These are phyloP conservation scores for Polypterus senegalus DNA, from an alignment of 2,113 vertebrate species.

Conservation along the genomic window DNA sequence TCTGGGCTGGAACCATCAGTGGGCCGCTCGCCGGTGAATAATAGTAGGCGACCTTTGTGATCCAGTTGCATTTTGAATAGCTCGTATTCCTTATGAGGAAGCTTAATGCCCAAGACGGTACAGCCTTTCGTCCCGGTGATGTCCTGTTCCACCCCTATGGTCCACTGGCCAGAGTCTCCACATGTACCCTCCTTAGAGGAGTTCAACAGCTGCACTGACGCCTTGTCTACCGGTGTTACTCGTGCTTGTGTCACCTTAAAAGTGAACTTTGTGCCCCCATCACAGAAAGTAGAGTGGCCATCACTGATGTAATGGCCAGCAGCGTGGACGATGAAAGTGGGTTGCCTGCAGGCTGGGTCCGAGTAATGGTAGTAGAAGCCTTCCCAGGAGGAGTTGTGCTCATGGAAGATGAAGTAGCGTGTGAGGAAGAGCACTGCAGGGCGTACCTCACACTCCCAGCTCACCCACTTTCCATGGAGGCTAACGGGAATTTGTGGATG, in stretches of 20 bases:
- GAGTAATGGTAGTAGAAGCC: constrained; percentile 72
- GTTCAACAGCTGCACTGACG: constrained; percentile 55
- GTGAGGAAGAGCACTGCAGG: constrained; percentile 76
- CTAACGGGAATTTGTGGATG: constrained; percentile 26
- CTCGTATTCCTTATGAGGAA: constrained; percentile 80
- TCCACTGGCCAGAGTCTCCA: constrained; percentile 51
- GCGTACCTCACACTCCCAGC: constrained; percentile 62
- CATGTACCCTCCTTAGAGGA: constrained; percentile 53
- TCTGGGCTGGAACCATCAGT: constrained; percentile 72
- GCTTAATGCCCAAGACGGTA: constrained; percentile 58
- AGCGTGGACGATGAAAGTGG: constrained; percentile 66
- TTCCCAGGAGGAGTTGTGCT: constrained; percentile 57
- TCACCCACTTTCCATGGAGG: constrained; percentile 66
- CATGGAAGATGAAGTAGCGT: constrained; percentile 61
- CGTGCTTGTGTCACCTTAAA: constrained; percentile 63
- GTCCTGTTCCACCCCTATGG: constrained; percentile 57
- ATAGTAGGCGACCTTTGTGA: constrained; percentile 46
- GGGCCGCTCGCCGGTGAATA: constrained; percentile 70
- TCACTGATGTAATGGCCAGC: constrained; percentile 58
- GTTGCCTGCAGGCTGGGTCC: constrained; percentile 60
- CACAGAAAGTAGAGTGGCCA: constrained; percentile 47
- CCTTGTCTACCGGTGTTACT: constrained; percentile 53
- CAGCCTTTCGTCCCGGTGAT: constrained; percentile 69
- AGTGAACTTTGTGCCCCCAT: constrained; percentile 56
- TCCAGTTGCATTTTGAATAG: constrained; percentile 69